Percentiles rank a stretch among this genome's conserved stretches.
Evolutionary conservation across 2,888 invertebrate species (phyloP).

Genomic region (Torymus aiolomorphi): DNA sequence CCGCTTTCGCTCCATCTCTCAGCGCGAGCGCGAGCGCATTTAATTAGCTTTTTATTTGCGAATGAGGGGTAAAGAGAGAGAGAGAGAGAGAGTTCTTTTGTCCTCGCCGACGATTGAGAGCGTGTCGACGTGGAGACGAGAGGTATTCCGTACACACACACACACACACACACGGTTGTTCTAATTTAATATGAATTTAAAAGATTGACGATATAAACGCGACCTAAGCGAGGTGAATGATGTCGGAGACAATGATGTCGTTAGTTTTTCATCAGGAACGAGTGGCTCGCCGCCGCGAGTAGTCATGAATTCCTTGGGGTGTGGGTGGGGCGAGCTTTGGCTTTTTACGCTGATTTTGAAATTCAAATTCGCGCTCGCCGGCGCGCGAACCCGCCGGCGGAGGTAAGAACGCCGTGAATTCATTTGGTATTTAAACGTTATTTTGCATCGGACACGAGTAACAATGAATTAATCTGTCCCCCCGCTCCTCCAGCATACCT

Average conservation of each 20-base stretch:
- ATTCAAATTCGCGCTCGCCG: conserved; percentile 27
- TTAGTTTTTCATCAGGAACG: conserved; percentile 12
- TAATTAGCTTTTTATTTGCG: no score
- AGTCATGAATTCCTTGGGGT: conserved; percentile 35
- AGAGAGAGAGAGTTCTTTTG: no score
- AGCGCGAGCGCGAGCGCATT: no score
- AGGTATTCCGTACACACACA: no score
- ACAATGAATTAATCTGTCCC: conserved; percentile 30
- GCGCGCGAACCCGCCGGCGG: no score
- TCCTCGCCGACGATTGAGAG: no score
- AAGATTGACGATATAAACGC: not conserved
- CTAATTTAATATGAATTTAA: no score
- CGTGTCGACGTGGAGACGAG: no score
- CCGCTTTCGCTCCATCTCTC: no score
- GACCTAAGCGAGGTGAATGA: not conserved
- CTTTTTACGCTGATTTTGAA: conserved; percentile 46
- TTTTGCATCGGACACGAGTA: conserved; percentile 43
- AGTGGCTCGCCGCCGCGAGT: not conserved
- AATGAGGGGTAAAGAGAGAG: no score
- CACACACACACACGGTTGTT: no score
- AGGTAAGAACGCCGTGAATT: conserved; percentile 24
- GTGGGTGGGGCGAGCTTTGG: not conserved
- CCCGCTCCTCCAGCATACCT: not conserved
- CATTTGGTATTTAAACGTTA: conserved; percentile 41
- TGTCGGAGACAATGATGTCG: not conserved